phyloP scores from a whole-genome alignment of 2,113 vertebrate species.

The Mormoops blainvillei region DNA sequence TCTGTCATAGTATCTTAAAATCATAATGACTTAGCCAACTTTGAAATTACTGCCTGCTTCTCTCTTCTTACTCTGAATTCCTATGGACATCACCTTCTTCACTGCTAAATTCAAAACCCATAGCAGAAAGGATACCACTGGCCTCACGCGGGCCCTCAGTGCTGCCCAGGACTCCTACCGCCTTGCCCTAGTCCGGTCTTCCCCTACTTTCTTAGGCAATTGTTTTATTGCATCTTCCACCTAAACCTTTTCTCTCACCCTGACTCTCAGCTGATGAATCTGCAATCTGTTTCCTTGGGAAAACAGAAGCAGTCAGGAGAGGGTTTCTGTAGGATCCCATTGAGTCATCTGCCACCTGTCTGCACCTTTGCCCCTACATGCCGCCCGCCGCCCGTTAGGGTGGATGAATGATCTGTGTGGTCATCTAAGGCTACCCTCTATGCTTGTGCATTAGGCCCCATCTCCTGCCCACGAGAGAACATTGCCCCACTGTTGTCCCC shows the following conservation, averaged over 20 bases:
- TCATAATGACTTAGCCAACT: slow-evolving; percentile 33
- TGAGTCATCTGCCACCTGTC: background rate
- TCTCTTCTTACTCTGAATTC: slow-evolving; percentile 16
- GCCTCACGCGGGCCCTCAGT: background rate
- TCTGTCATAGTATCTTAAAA: background rate
- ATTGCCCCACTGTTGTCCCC: background rate
- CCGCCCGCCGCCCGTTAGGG: background rate
- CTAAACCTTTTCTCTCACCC: background rate
- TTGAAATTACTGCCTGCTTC: slow-evolving; percentile 52
- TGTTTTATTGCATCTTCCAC: background rate
- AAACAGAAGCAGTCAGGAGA: background rate
- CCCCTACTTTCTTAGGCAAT: background rate
- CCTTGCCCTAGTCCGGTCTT: background rate
- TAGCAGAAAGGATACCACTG: background rate
- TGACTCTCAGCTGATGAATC: background rate
- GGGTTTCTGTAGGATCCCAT: background rate
- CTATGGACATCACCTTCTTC: background rate
- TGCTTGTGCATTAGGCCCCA: background rate
- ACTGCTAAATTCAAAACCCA: background rate
- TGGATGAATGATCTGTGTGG: background rate
- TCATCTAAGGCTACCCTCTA: background rate
- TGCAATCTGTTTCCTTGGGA: background rate
- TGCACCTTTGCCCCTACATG: background rate
- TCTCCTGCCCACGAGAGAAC: background rate
- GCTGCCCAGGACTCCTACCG: background rate